A percentile compares a stretch with the other conserved stretches of the same genome.
Conservation (phyloP, 2,113 vertebrate genomes). For the Plotosus lineatus region DNA sequence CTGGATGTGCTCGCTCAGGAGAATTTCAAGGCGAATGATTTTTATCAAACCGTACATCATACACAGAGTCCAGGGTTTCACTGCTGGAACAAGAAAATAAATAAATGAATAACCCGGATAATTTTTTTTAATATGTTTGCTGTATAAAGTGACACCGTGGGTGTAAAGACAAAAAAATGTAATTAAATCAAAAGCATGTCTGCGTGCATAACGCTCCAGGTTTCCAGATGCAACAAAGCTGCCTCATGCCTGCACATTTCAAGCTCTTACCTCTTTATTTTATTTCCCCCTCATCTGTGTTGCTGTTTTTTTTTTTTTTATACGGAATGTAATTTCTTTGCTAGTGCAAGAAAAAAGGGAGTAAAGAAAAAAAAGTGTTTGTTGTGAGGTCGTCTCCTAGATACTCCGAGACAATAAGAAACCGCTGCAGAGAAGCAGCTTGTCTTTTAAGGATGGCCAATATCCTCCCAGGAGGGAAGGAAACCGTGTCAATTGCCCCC, state of each 20-base stretch:
- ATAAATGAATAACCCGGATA: neutral
- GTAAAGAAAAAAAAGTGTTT: constrained; percentile 22
- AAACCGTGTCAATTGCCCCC: constrained; percentile 51
- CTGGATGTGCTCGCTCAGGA: constrained; percentile 13
- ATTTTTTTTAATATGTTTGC: constrained; percentile 5
- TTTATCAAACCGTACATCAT: constrained; percentile 27
- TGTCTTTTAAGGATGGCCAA: constrained; percentile 47
- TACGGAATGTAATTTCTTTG: constrained; percentile 6
- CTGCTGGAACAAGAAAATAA: neutral
- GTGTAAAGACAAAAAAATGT: neutral
- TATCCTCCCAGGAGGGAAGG: constrained; percentile 58
- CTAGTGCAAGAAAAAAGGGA: neutral
- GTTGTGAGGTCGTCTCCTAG: constrained; percentile 54
- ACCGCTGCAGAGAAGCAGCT: constrained; percentile 26
- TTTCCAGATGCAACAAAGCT: constrained; percentile 26
- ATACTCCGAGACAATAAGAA: constrained; percentile 54
- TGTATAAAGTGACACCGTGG: neutral
- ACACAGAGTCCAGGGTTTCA: constrained; percentile 1
- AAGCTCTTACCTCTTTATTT: neutral
- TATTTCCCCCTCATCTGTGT: neutral
- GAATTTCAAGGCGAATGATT: constrained; percentile 28
- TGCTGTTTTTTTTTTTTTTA: constrained; percentile 4
- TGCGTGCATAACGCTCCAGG: constrained; percentile 2
- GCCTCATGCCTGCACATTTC: constrained; percentile 4
- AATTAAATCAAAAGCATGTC: constrained; percentile 29